phyloP scores from a whole-genome alignment of 2,888 invertebrate genomes.

The Ichneumoninae sp. region DNA sequence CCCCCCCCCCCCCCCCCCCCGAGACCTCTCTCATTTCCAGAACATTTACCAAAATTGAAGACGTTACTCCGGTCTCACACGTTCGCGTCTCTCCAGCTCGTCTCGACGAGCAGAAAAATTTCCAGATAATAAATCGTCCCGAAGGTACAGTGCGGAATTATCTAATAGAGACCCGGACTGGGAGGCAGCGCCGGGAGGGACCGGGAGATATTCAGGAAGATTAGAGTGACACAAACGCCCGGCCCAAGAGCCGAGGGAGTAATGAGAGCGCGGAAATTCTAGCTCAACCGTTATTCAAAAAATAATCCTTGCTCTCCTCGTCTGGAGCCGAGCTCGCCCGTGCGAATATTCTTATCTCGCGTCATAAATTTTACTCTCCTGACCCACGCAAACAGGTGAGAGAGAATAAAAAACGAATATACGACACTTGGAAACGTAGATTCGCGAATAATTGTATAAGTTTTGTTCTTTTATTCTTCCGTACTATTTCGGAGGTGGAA shows the following conservation, averaged over 20 bases:
- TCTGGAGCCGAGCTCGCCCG: background rate
- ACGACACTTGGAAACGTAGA: background rate
- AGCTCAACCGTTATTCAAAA: constrained; percentile 40
- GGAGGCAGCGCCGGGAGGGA: background rate
- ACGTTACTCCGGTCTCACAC: background rate
- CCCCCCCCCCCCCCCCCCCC: background rate
- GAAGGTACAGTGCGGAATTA: constrained; percentile 31
- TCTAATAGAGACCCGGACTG: constrained; percentile 34
- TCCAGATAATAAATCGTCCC: constrained; percentile 34
- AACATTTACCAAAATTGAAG: constrained; percentile 29
- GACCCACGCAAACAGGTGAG: background rate
- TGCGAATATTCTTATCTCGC: constrained; percentile 43
- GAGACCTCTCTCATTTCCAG: constrained; percentile 6
- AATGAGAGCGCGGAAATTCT: constrained; percentile 42
- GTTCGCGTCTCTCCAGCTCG: background rate
- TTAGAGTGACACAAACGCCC: constrained; percentile 13
- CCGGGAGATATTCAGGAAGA: constrained; percentile 41
- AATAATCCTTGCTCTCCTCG: constrained; percentile 34
- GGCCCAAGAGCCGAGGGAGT: constrained; percentile 1
- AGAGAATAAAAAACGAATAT: constrained; percentile 8
- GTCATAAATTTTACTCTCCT: constrained; percentile 25
- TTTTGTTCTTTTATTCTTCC: background rate
- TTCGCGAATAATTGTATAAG: constrained; percentile 10
- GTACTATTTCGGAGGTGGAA: constrained; percentile 19
- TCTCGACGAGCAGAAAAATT: constrained; percentile 32